Evolutionary conservation across 2,888 invertebrate genomes (phyloP), one percentile per base, ranked within the genome.

Genomic region (Nemotelus nigrinus): DNA sequence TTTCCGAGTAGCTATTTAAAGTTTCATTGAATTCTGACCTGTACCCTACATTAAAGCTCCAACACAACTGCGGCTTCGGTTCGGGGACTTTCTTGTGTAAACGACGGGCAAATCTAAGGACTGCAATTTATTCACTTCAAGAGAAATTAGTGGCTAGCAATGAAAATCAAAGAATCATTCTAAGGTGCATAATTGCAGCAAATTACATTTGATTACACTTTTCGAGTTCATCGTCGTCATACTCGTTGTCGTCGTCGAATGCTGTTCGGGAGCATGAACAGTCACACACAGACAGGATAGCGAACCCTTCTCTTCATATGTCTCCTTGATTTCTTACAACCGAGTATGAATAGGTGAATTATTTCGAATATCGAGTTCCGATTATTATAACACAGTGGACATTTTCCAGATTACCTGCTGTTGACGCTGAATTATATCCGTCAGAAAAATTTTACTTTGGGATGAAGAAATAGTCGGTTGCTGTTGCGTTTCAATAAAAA

Each of bases 181-280:
- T 76, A 57, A 71, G 71, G 78, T 78, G 78, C 71, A 70, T 78
- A 76, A 78, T 78, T 78, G 60, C 63, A 70, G 63, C 58, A 78
- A 78, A 78, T 78, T 78, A 78, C 75, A 55, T 68, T 70, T 75
- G 78, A 78, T 78, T 78, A 76, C 75, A 78, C 72, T 75, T 75
- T 60, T 45, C 70, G 25, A 57, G 64, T 70, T 64, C 76, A 57
- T 63, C 70, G 55, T 76, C 67, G 65, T 50, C 47, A 47, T 74
- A 72, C 68, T 60, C 57, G 65, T 57, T 58, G 75, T 68, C 57
- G 68, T 75, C 43, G 48, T 76, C 63, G 67, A 10, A 57, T 10
- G 10, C 57, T 64, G 65, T 67, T 58, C 65, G 45, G 70, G 50
- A 47, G 70, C n/a, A n/a, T n/a, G n/a, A n/a, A n/a, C n/a, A n/a